Conservation (phyloP, 2,888 invertebrate genomes). For the Apotomis turbidana region DNA sequence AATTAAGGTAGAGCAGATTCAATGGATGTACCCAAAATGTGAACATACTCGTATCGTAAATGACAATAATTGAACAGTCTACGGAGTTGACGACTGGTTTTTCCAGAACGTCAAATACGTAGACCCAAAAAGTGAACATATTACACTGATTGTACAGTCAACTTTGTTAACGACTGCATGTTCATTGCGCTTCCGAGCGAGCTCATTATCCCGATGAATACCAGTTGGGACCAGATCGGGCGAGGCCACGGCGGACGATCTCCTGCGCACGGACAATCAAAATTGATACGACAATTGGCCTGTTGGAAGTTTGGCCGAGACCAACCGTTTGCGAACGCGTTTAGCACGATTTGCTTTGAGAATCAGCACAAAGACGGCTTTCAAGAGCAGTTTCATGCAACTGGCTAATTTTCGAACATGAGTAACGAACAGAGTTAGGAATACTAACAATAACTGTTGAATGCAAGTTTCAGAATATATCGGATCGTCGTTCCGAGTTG, state of each 20-base stretch:
- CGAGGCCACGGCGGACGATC: constrained; percentile 54
- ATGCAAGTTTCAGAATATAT: no score
- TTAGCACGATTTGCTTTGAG: neutral
- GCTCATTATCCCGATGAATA: constrained; percentile 72
- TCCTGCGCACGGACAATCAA: constrained; percentile 27
- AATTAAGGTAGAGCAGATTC: no score
- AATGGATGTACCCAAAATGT: neutral
- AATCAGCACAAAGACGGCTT: no score
- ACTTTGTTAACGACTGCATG: neutral
- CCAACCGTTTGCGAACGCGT: neutral
- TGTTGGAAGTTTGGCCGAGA: constrained; percentile 4
- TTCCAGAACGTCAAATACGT: neutral
- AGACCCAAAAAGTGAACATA: neutral
- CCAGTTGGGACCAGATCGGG: constrained; percentile 69
- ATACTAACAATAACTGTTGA: no score
- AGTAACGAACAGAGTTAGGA: no score
- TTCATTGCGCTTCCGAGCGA: constrained; percentile 21
- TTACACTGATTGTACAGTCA: neutral
- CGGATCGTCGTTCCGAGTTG: no score
- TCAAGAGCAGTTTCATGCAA: no score
- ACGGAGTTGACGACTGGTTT: no score
- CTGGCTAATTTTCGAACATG: no score
- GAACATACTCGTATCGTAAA: neutral
- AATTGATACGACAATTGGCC: constrained; percentile 25
- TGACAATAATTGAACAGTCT: no score